Evolutionary conservation across 2,113 vertebrate species (phyloP).

Genomic region (Phyllostomus discolor): DNA sequence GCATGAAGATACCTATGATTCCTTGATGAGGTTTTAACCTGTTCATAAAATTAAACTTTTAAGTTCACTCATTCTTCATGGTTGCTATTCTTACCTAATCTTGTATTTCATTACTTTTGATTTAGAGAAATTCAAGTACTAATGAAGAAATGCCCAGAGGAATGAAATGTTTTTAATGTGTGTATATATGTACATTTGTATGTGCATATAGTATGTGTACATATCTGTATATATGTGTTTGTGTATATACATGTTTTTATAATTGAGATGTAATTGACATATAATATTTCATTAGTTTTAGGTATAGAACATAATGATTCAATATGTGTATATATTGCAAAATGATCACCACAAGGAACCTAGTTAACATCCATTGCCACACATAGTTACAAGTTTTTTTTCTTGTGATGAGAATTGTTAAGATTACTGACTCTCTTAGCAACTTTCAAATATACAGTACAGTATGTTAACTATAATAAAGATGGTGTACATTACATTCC

Average conservation of each 20-base stretch:
- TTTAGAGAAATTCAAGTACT: neutral
- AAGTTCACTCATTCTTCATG: neutral
- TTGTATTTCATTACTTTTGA: slow-evolving; percentile 7
- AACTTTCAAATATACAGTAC: neutral
- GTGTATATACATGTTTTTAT: neutral
- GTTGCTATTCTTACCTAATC: neutral
- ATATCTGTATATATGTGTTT: neutral
- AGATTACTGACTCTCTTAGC: neutral
- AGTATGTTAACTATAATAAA: no score
- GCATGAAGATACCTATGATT: neutral
- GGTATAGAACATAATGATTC: neutral
- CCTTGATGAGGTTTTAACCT: neutral
- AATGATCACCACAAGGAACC: neutral
- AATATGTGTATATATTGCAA: neutral
- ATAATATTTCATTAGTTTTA: neutral
- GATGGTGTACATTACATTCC: neutral
- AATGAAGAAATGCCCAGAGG: neutral
- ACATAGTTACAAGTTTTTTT: neutral
- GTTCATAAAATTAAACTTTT: neutral
- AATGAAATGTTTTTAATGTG: neutral
- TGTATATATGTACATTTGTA: neutral
- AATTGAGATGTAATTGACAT: neutral
- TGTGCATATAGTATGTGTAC: neutral
- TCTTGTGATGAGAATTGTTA: neutral
- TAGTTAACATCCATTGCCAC: neutral